Evolutionary conservation across 2,888 invertebrate genomes (phyloP).

Genomic region (Napeogenes inachia): DNA sequence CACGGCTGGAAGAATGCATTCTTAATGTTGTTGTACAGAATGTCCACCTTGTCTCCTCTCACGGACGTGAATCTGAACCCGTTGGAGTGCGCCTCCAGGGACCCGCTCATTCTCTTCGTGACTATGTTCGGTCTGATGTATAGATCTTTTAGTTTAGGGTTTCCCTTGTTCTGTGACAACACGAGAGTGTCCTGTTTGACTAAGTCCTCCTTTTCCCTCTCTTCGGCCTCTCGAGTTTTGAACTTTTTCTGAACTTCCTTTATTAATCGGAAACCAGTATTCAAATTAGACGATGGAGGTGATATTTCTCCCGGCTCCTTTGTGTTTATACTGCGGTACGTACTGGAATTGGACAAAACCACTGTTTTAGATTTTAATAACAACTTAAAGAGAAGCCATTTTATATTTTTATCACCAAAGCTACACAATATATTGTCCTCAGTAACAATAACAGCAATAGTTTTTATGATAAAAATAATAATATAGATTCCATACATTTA

Average conservation of each 20-base stretch:
- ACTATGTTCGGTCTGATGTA: constrained; percentile 99
- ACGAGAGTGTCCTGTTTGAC: constrained; percentile 98
- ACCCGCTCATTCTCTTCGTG: constrained; percentile 95
- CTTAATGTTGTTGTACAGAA: constrained; percentile 99
- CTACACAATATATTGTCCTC: background rate
- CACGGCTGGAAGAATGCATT: constrained; percentile 99
- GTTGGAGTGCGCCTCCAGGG: constrained; percentile 96
- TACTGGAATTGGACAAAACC: constrained; percentile 71
- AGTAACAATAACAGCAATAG: no score
- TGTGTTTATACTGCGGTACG: constrained; percentile 97
- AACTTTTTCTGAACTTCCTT: constrained; percentile 99
- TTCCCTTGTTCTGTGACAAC: constrained; percentile 96
- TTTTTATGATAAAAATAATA: no score
- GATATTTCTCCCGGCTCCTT: constrained; percentile 97
- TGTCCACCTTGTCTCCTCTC: constrained; percentile 99
- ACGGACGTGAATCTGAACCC: constrained; percentile 98
- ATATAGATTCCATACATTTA: background rate
- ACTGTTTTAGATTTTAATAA: background rate
- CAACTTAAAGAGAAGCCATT: no score
- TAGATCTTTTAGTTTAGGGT: constrained; percentile 97
- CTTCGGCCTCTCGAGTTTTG: constrained; percentile 98
- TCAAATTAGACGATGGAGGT: constrained; percentile 96
- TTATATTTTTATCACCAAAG: background rate
- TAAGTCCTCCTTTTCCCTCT: constrained; percentile 98
- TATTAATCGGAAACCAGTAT: constrained; percentile 97